Conservation (phyloP, 37 sponge, comb jelly and placozoan genomes). For the Bolinopsis microptera region DNA sequence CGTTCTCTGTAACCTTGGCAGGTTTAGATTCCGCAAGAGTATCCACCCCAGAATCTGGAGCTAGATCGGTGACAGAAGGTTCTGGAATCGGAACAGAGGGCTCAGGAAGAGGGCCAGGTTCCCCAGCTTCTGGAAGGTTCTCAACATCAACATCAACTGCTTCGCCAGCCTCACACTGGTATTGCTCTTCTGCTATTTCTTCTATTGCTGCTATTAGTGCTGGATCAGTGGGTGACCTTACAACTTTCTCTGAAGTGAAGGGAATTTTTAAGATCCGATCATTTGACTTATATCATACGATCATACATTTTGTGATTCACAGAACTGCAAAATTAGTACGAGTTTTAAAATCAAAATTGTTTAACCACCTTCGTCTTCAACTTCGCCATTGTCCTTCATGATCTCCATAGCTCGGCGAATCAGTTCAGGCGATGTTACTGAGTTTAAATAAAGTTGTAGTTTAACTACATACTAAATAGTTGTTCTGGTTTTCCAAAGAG, state of each 20-base stretch:
- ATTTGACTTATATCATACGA: no score
- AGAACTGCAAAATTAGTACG: no score
- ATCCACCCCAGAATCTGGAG: constrained; percentile 17
- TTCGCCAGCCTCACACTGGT: constrained; percentile 8
- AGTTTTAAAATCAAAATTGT: no score
- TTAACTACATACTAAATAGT: no score
- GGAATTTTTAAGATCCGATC: neutral
- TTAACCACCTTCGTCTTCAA: constrained; percentile 30
- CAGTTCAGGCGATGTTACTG: constrained; percentile 58
- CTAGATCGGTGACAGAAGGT: neutral
- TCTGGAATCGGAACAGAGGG: neutral
- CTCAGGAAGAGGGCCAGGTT: neutral
- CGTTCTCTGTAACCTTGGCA: neutral
- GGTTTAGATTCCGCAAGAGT: constrained; percentile 41
- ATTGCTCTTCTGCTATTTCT: constrained; percentile 57
- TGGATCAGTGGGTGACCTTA: neutral
- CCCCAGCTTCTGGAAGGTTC: neutral
- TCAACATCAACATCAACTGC: constrained; percentile 21
- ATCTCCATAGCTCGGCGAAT: constrained; percentile 64
- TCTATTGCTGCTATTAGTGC: constrained; percentile 50
- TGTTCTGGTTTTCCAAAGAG: no score
- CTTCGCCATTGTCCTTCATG: constrained; percentile 60
- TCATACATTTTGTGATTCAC: no score
- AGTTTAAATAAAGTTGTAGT: neutral
- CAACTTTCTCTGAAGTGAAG: neutral